Percentiles rank a stretch among this genome's conserved stretches.
Evolutionary conservation across 2,888 invertebrate genomes (phyloP).

Genomic region (Tillus elongatus): DNA sequence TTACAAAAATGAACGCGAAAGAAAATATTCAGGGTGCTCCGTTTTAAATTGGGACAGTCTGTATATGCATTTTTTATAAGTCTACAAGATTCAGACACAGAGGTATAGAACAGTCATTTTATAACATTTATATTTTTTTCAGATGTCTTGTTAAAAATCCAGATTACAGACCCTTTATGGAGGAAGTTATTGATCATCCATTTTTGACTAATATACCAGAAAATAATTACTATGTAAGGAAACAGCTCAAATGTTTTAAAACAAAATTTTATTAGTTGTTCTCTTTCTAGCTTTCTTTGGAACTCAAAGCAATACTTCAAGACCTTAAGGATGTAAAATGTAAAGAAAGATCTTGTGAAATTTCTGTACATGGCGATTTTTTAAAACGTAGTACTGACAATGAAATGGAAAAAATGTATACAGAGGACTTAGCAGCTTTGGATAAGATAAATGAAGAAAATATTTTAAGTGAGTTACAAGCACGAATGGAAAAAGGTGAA

Average conservation of each 20-base stretch:
- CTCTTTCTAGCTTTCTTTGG: constrained; percentile 56
- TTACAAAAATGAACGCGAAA: no score
- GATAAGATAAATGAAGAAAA: constrained; percentile 64
- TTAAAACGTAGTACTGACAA: constrained; percentile 46
- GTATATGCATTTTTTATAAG: no score
- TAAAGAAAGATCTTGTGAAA: constrained; percentile 41
- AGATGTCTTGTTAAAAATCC: constrained; percentile 81
- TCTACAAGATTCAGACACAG: no score
- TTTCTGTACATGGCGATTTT: constrained; percentile 39
- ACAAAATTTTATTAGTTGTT: no score
- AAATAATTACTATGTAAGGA: constrained; percentile 65
- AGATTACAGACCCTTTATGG: constrained; percentile 74
- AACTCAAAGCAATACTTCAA: constrained; percentile 51
- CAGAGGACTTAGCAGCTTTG: constrained; percentile 75
- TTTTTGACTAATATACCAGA: constrained; percentile 70
- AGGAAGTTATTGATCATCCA: constrained; percentile 77
- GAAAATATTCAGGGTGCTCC: no score
- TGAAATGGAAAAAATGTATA: constrained; percentile 62
- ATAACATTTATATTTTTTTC: no score
- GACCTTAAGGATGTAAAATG: constrained; percentile 32
- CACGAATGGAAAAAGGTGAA: constrained; percentile 56
- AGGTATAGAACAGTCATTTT: no score
- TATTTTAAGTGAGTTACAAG: constrained; percentile 59
- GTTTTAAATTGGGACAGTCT: no score
- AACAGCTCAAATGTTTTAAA: no score